Evolutionary conservation across 2,797 vertebrate species (phyloP), one percentile per base, ranked within the genome.

Genomic region (Phalanger gymnotis): DNA sequence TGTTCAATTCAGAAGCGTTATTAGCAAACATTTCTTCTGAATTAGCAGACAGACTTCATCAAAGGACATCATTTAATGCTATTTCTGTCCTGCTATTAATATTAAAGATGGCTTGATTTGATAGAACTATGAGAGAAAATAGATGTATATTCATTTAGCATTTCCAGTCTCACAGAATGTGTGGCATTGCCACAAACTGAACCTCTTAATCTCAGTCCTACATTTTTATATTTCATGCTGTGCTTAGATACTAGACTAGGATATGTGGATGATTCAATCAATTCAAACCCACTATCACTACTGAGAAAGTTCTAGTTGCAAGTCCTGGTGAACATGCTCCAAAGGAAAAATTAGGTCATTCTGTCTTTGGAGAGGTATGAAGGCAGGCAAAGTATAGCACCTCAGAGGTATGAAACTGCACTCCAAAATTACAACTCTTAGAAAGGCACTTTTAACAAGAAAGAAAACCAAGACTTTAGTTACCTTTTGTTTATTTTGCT

Each of bases 401-500:
- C 96, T 95, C 66, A 30, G 56, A 93, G 61, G 91, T 94, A 97
- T 53, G 53, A 94, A 95, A 89, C 22, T 91, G 13, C n/a, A 47
- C 52, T 92, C 66, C 92, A 89, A 87, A 90, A 54, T 19, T 56
- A 19, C 19, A 27, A n/a, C 12, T 94, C 92, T 96, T 95, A 56
- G 89, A 94, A 94, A 94, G 89, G 56, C 51, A 66, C 2, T 19
- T 66, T 14, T 28, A 92, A 55, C 53, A 94, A 95, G 96, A 90
- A 61, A 61, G 58, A 66, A 40, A 73, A 22, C 34, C n/a, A 73
- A 73, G 34, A n/a, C 34, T 66, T 10, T 51, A 58, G 54, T 96
- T 53, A 94, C n/a, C 28, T 95, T 94, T 96, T 93, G 22, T 53
- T 90, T 96, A 51, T 54, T 96, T 92, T 90, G 92, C 91, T 81